Evolutionary conservation across 2,797 vertebrate species (phyloP), one percentile per base, ranked within the genome.

Genomic region (Sebastes umbrosus): DNA sequence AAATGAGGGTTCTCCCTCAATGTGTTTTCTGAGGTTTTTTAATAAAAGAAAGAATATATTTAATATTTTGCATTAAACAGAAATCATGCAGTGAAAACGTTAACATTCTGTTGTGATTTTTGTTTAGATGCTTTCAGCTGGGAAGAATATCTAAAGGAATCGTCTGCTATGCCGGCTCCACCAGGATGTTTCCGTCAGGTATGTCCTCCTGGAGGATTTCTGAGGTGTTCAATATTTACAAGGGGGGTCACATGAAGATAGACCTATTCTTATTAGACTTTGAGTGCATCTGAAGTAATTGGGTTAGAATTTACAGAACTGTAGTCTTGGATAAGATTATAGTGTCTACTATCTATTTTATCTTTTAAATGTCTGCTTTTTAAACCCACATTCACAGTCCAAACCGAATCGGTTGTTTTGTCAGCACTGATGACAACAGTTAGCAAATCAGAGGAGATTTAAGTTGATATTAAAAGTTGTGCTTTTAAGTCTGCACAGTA

Each of bases 71-170:
- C 18, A 18, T 68, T 71, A 16, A 58, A 52, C 1, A n/a, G 29
- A 1, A 2, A 1, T 54, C 63, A 27, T 67, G 50, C 32, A 22
- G 27, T 50, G 4, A 24, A 25, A 46, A 34, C 12, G 34, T 52
- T 73, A 12, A 9, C 18, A 43, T 16, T 6, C 54, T 20, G 36
- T 29, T 13, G 1, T 83, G 2, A 7, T 46, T 57, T 87, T 90
- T 89, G 77, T 90, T 77, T 84, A 96, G 98, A 97, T 80, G 84
- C 95, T 29, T 99, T 99, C 93, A 96, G 94, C 73, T 99, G 98
- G 98, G 97, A 98, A 74, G 96, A 96, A 69, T 99, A 99, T 91
- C 95, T 99, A 77, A 97, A 98, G 92, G 97, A 98, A 89, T 98
- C 97, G 24, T 97, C 96, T 36, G 96, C 97, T 13, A 20, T 89